Evolutionary conservation across 2,797 vertebrate genomes (phyloP), one percentile per base, ranked within the genome.

Genomic region (Pempheris klunzingeri): DNA sequence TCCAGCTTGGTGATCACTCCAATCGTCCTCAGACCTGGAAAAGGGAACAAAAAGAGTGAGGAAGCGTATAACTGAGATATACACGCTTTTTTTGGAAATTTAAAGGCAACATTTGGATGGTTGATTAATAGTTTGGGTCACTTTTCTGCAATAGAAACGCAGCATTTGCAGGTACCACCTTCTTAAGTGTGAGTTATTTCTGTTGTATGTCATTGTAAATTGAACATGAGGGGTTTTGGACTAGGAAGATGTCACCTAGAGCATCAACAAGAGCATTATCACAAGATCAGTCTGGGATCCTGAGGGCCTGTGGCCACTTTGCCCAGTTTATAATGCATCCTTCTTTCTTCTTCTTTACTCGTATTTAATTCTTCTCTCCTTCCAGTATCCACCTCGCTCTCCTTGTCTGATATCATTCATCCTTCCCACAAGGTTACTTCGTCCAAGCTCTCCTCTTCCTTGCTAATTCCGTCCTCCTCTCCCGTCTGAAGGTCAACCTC

Each of bases 1-100:
- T 99, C 98, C 74, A 99, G 94, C 65, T 99, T 99, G 71, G 98
- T 99, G 90, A 99, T 98, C 73, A 99, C 98, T 0, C 97, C 98
- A 1, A 99, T 99, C 1, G 97, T 99, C 83, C 98, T 90, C 77
- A 96, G 82, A 71, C 98, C 98, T 99, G 67, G 2, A 74, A 30
- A 62, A 26, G 2, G 26, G 3, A 30, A 9, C 14, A 3, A 53
- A 77, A 67, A 39, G 7, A 58, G 20, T 4, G 18, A 71, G 44
- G 22, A 38, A 53, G 6, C 22, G 61, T 15, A 18, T 17, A 1
- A 4, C 9, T 4, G 26, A 30, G 20, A 38, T 60, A 1, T n/a
- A n/a, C n/a, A n/a, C n/a, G n/a, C n/a, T n/a, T 22, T 46, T 62
- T 52, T 30, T 59, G 15, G 7, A 46, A 41, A 47, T 64, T 59